A percentile compares a stretch with the other conserved stretches of the same genome.
Evolutionary conservation across 2,113 vertebrate genomes (phyloP).

Genomic region (Lampris incognitus): DNA sequence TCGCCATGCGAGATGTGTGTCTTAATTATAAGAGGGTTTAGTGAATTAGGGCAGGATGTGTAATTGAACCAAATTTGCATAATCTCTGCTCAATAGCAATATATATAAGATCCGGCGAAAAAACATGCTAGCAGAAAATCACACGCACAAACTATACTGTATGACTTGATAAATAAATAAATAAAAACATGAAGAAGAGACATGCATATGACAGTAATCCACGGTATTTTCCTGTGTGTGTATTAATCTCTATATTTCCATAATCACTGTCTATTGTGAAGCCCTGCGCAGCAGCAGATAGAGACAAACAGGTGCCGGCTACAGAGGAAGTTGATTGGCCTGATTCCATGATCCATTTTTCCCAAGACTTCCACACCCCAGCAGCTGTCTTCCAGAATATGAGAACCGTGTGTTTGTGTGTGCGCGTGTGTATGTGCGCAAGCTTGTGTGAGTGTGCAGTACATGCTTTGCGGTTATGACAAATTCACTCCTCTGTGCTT

Average conservation of each 20-base stretch:
- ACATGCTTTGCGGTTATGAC: conserved; percentile 69
- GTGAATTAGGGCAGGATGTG: conserved; percentile 74
- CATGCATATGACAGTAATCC: conserved; percentile 40
- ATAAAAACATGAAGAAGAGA: neutral
- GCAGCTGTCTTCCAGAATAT: conserved; percentile 79
- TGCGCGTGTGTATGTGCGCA: conserved; percentile 26
- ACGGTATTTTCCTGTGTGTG: conserved; percentile 20
- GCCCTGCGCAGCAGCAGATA: conserved; percentile 57
- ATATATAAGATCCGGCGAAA: conserved; percentile 42
- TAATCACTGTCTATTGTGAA: conserved; percentile 59
- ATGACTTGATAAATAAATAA: conserved; percentile 8
- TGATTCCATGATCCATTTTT: conserved; percentile 75
- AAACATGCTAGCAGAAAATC: conserved; percentile 60
- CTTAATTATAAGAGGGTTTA: conserved; percentile 76
- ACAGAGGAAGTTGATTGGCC: conserved; percentile 78
- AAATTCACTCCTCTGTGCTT: conserved; percentile 58
- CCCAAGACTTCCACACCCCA: conserved; percentile 77
- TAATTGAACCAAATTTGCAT: conserved; percentile 71
- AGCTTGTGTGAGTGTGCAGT: conserved; percentile 16
- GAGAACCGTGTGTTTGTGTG: conserved; percentile 67
- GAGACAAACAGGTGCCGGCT: conserved; percentile 71
- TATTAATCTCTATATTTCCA: conserved; percentile 46
- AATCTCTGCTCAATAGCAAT: conserved; percentile 67
- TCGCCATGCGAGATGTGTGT: conserved; percentile 60
- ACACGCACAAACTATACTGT: conserved; percentile 24